Percentiles rank a stretch among this genome's conserved stretches.
phyloP scores from a whole-genome alignment of 1,140 invertebrate species.

The Ectropis grisescens region DNA sequence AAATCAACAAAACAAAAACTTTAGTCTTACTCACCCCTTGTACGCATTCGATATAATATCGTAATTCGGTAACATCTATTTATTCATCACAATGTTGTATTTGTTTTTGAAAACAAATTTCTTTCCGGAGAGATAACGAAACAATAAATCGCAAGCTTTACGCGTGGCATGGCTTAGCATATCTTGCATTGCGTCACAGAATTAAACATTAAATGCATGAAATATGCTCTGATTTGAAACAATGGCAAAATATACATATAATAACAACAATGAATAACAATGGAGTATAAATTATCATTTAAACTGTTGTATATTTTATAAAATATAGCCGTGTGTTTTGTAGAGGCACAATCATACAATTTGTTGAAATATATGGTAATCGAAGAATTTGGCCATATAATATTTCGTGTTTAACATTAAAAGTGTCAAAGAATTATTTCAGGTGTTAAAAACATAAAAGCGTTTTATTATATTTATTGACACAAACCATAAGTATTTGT shows the following conservation, averaged over 20 bases:
- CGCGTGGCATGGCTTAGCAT: no score
- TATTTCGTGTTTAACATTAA: no score
- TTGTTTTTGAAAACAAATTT: neutral
- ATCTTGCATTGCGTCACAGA: slow-evolving; percentile 22
- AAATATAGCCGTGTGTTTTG: slow-evolving; percentile 58
- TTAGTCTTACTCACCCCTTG: no score
- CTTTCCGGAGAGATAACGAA: no score
- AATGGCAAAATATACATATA: slow-evolving; percentile 70
- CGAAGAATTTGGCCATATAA: no score
- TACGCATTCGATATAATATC: no score
- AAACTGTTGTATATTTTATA: slow-evolving; percentile 68
- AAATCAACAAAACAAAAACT: no score
- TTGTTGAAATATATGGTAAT: slow-evolving; percentile 35
- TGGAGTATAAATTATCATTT: slow-evolving; percentile 69
- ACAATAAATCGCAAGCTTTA: no score
- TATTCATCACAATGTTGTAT: neutral
- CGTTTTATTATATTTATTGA: no score
- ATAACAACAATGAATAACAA: slow-evolving; percentile 70
- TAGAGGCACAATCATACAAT: slow-evolving; percentile 42
- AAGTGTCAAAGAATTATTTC: no score
- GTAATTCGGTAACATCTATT: neutral
- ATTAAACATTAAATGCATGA: slow-evolving; percentile 65
- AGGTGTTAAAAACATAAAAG: no score
- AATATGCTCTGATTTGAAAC: slow-evolving; percentile 70
- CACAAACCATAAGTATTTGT: no score